phyloP scores from a whole-genome alignment of 2,113 vertebrate species.

The Prochilodus magdalenae region DNA sequence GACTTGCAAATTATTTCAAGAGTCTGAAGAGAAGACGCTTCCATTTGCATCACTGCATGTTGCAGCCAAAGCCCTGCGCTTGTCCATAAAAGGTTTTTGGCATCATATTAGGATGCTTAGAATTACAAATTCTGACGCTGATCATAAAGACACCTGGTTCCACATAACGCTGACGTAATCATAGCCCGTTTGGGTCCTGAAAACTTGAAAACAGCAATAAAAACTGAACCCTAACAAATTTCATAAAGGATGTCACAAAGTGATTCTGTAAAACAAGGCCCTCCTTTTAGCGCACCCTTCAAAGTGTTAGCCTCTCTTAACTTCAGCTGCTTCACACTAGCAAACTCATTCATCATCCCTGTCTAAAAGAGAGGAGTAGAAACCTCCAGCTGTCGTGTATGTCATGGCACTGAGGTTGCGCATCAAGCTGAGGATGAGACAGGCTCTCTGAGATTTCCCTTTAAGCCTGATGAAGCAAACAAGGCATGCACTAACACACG shows the following conservation, averaged over 20 bases:
- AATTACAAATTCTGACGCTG: neutral
- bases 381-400: slow-evolving; percentile 45
- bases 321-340: slow-evolving; percentile 30
- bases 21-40: neutral
- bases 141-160: neutral
- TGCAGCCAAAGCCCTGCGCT: neutral
- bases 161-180: no score
- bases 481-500: slow-evolving; percentile 2
- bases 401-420: slow-evolving; percentile 27
- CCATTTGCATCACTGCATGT: neutral
- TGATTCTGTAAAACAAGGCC: slow-evolving; percentile 39
- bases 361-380: slow-evolving; percentile 19
- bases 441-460: slow-evolving; percentile 29
- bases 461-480: slow-evolving; percentile 28
- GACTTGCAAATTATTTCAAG: slow-evolving; percentile 46
- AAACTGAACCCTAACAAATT: neutral
- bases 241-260: neutral
- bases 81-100: neutral
- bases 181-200: no score
- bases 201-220: neutral
- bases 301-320: slow-evolving; percentile 40
- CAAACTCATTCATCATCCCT: slow-evolving; percentile 46
- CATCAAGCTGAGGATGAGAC: slow-evolving; percentile 8
- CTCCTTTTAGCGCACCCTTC: slow-evolving; percentile 13
- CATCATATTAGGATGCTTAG: neutral